phyloP scores from a whole-genome alignment of 23 tunicate species.

The Aplidium turbinatum region DNA sequence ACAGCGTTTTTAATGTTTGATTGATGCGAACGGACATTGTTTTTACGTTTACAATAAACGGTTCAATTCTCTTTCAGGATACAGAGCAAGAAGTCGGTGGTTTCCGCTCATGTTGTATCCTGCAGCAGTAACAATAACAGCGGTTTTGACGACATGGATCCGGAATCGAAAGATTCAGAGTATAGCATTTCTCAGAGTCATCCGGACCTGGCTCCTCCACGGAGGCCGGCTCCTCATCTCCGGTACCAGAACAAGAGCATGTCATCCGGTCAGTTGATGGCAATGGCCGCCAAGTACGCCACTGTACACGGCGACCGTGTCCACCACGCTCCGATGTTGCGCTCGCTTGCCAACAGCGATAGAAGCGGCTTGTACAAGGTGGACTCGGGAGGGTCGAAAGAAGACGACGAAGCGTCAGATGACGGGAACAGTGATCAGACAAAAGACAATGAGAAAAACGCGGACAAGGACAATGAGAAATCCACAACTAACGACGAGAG shows the following conservation, averaged over 20 bases:
- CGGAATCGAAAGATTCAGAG: neutral
- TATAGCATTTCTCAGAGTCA: slow-evolving; percentile 26
- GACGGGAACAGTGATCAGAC: neutral
- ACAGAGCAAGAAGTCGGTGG: slow-evolving; percentile 21
- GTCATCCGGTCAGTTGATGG: slow-evolving; percentile 77
- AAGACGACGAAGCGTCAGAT: neutral
- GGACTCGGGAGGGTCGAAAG: neutral
- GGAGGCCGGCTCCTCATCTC: slow-evolving; percentile 30
- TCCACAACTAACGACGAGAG: too few relatives aligned
- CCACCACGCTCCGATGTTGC: slow-evolving; percentile 36
- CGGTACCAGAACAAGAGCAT: slow-evolving; percentile 52
- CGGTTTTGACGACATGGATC: neutral
- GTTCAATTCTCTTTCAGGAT: slow-evolving; percentile 17
- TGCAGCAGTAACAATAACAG: neutral
- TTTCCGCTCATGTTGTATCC: neutral
- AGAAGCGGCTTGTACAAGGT: too few relatives aligned
- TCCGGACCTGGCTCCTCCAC: slow-evolving; percentile 47
- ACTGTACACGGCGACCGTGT: slow-evolving; percentile 62
- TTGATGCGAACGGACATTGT: too few relatives aligned
- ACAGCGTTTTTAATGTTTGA: too few relatives aligned
- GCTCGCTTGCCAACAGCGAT: slow-evolving; percentile 12
- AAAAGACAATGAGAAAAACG: neutral
- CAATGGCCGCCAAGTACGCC: slow-evolving; percentile 65
- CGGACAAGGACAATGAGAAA: neutral
- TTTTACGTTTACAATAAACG: too few relatives aligned